Evolutionary conservation across 2,113 vertebrate genomes (phyloP), one percentile per base, ranked within the genome.

Genomic region (Regulus satrapa): DNA sequence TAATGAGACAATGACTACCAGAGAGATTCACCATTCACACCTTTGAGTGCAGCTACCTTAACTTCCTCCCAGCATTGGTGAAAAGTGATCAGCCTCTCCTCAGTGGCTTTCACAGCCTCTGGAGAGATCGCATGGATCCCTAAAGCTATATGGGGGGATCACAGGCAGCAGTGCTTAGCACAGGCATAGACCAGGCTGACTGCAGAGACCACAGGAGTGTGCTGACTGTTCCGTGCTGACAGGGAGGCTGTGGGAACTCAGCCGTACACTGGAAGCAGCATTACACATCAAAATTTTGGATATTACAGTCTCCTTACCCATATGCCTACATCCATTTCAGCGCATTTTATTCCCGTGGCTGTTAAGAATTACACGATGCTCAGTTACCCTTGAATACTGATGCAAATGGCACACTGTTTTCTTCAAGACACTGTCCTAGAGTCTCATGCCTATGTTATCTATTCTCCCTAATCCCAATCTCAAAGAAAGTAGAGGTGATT

Each of bases 211-310:
- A 25, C 38, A 14, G 34, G 34, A 67, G 34, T 2, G n/a, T 5
- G 12, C 38, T 8, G 79, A 43, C 46, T 32, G 21, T 28, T 3
- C 1, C 0, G 5, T 26, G 51, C 29, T 7, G 9, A 10, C 6
- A 2, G 2, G 24, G 45, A 34, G 46, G 49, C 34, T n/a, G 28
- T 29, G 23, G 52, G 40, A n/a, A 61, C 45, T 56, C 55, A 66
- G 63, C 49, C 49, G 23, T 23, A 5, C 5, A 0, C 32, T 49
- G 8, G 24, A 88, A 72, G 51, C 5, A 76, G 66, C 25, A 38
- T 9, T 21, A 23, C 1, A 0, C 20, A 32, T 18, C n/a, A 56
- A 25, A 24, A 29, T 43, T 41, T 32, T 52, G 43, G 46, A 59
- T n/a, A 0, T 19, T 23, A 29, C 6, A 18, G 26, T 10, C 56